A percentile compares a stretch with the other conserved stretches of the same genome.
phyloP scores from a whole-genome alignment of 2,888 invertebrate genomes.

The Zaprionus bogoriensis region DNA sequence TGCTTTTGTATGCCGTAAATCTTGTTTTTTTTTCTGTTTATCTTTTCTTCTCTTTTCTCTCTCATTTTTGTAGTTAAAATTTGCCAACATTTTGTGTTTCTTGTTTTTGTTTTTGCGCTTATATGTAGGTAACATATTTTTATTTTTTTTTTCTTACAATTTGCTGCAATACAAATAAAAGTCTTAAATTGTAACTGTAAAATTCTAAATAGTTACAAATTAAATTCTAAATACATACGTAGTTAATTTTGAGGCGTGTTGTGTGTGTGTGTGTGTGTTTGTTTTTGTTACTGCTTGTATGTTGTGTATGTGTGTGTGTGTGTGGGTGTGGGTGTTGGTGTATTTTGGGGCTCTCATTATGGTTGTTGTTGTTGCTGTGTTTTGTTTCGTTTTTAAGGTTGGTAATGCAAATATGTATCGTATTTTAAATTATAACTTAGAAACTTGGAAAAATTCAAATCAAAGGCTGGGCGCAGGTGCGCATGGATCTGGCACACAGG shows the following conservation, averaged over 20 bases:
- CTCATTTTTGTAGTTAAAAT: conserved; percentile 61
- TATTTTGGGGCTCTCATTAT: conserved; percentile 37
- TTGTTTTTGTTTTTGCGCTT: conserved; percentile 66
- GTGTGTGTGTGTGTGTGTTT: conserved; percentile 46
- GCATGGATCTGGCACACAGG: conserved; percentile 51
- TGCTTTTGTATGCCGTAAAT: conserved; percentile 59
- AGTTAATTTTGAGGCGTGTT: conserved; percentile 74
- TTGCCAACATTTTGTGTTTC: conserved; percentile 67
- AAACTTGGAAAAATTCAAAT: conserved; percentile 74
- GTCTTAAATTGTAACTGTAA: conserved; percentile 75
- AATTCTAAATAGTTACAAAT: conserved; percentile 76
- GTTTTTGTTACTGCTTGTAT: no score
- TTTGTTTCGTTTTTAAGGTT: conserved; percentile 30
- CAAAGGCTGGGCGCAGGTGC: conserved; percentile 66
- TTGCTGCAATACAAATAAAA: conserved; percentile 76
- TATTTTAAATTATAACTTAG: conserved; percentile 73
- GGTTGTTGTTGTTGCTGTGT: conserved; percentile 28
- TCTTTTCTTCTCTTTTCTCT: conserved; percentile 17
- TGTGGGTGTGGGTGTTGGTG: conserved; percentile 22
- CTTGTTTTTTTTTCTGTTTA: conserved; percentile 25
- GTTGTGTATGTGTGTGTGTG: conserved; percentile 25
- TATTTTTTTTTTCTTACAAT: conserved; percentile 61
- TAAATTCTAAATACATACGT: conserved; percentile 71
- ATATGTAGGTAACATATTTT: conserved; percentile 75
- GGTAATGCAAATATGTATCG: conserved; percentile 69